Percentiles rank a stretch among this genome's conserved stretches.
phyloP scores from a whole-genome alignment of 2,888 invertebrate species.

The Sericinus montela region DNA sequence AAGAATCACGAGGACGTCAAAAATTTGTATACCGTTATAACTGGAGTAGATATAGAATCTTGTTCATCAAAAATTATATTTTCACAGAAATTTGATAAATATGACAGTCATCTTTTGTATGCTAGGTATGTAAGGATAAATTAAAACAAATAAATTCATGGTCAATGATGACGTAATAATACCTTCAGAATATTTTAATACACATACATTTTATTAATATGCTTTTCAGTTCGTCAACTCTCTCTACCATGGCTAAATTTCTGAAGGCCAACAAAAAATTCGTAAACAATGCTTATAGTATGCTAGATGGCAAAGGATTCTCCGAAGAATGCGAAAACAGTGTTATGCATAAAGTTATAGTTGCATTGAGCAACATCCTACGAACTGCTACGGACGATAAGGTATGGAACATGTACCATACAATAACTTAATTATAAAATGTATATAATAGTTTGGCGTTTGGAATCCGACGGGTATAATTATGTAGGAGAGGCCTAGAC shows the following conservation, averaged over 20 bases:
- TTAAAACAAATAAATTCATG: no score
- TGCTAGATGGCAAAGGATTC: constrained; percentile 78
- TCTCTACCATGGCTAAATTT: constrained; percentile 72
- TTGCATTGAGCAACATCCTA: constrained; percentile 76
- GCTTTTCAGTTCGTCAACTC: constrained; percentile 69
- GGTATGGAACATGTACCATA: constrained; percentile 47
- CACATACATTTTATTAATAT: neutral
- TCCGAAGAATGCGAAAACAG: constrained; percentile 83
- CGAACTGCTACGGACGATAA: constrained; percentile 63
- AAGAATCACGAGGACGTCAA: constrained; percentile 53
- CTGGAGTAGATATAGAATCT: constrained; percentile 30
- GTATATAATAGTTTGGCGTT: no score
- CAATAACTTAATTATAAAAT: no score
- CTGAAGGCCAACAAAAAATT: constrained; percentile 75
- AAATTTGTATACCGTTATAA: constrained; percentile 43
- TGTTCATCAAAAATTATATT: constrained; percentile 40
- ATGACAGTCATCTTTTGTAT: constrained; percentile 41
- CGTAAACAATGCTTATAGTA: constrained; percentile 71
- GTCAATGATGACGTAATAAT: no score
- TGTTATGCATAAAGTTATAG: constrained; percentile 81
- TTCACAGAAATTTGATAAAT: constrained; percentile 44
- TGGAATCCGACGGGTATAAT: no score
- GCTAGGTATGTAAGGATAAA: constrained; percentile 45
- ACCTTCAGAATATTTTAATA: neutral
- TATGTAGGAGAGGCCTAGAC: no score